These are phyloP conservation scores for Pipistrellus nathusii DNA, from an alignment of 2,797 vertebrate genomes.

Conservation along the genomic window DNA sequence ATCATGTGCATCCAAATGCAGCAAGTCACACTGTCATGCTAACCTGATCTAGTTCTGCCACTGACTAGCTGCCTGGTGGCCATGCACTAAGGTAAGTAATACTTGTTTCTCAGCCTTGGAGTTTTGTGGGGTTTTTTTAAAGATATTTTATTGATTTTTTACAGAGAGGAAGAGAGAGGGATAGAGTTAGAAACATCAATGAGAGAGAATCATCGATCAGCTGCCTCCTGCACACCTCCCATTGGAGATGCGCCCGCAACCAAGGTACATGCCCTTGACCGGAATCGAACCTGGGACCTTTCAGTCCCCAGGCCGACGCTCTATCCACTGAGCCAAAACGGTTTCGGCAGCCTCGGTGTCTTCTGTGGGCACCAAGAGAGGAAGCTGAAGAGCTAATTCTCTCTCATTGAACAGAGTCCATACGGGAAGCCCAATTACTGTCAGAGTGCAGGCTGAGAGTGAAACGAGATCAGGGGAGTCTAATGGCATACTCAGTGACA, in stretches of 20 bases:
- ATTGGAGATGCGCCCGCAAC: too few species aligned
- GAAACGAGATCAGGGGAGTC: not conserved
- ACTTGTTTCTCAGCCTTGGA: not conserved
- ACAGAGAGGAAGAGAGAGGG: too few species aligned
- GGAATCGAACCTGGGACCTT: too few species aligned
- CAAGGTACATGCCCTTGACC: too few species aligned
- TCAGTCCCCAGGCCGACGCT: too few species aligned
- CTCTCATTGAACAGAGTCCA: not conserved
- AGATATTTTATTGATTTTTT: too few species aligned
- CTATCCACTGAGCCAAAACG: too few species aligned
- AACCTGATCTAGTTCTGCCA: not conserved
- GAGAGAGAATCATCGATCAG: too few species aligned
- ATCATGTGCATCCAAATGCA: not conserved
- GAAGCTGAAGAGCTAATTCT: not conserved
- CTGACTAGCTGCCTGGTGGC: not conserved
- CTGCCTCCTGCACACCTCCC: too few species aligned
- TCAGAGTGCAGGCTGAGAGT: not conserved
- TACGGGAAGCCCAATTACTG: constrained; percentile 18
- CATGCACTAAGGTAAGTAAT: not conserved
- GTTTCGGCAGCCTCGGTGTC: not conserved
- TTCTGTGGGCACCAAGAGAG: not conserved
- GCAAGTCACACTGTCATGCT: not conserved
- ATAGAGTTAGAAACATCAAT: too few species aligned
- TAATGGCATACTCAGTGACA: not conserved
- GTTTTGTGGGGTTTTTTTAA: too few species aligned